These are phyloP conservation scores for Micronycteris hirsuta DNA, from an alignment of 2,113 vertebrate genomes.

Conservation along the genomic window DNA sequence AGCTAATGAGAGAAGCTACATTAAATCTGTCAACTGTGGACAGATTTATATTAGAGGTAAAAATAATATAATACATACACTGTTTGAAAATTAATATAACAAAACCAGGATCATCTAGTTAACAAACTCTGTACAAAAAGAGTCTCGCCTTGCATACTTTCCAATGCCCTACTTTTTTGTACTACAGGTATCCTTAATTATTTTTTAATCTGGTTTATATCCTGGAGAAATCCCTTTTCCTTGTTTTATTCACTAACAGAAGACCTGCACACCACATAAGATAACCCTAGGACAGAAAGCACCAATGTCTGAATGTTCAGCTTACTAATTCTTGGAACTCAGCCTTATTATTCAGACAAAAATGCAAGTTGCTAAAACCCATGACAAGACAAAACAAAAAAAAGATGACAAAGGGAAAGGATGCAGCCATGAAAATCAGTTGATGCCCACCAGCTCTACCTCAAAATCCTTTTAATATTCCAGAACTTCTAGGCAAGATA, in stretches of 20 bases:
- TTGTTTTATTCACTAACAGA: conserved; percentile 41
- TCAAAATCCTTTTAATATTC: conserved; percentile 28
- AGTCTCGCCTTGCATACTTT: neutral
- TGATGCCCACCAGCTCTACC: conserved; percentile 29
- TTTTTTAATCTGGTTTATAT: conserved; percentile 49
- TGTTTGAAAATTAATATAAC: conserved; percentile 14
- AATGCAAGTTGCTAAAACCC: conserved; percentile 43
- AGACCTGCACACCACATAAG: conserved; percentile 23
- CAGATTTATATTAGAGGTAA: neutral
- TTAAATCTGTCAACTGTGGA: neutral
- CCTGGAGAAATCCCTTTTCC: conserved; percentile 41
- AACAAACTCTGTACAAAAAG: conserved; percentile 15
- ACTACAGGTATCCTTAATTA: neutral
- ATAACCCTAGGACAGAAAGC: conserved; percentile 14
- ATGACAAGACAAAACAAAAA: conserved; percentile 71
- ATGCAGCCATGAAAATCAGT: conserved; percentile 72
- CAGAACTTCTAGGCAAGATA: conserved; percentile 27
- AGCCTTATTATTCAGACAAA: conserved; percentile 62
- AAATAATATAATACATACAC: neutral
- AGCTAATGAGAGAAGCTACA: conserved; percentile 4
- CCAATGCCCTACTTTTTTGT: conserved; percentile 5
- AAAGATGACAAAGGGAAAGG: conserved; percentile 63
- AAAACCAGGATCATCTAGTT: neutral
- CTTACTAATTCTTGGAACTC: conserved; percentile 49
- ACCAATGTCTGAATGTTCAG: conserved; percentile 18